These are phyloP conservation scores for Chroicocephalus ridibundus DNA, from an alignment of 2,113 vertebrate species.

Conservation along the genomic window DNA sequence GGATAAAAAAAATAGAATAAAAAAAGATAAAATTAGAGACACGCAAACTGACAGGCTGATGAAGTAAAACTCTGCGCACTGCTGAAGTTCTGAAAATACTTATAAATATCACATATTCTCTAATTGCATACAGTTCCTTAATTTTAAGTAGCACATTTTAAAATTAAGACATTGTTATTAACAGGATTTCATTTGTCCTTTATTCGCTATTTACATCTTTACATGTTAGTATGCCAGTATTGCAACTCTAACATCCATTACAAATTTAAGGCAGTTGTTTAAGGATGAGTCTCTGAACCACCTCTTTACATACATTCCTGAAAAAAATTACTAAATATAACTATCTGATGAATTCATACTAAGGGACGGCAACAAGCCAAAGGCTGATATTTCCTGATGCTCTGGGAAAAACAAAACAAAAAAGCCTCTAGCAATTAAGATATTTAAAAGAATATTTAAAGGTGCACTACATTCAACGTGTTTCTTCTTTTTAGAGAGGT, in stretches of 20 bases:
- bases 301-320: not conserved
- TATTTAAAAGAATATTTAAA: not conserved
- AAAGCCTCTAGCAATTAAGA: not conserved
- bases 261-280: not conserved
- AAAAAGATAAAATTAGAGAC: conserved; percentile 6
- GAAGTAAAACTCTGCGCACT: not conserved
- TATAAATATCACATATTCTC: not conserved
- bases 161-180: not conserved
- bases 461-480: not conserved
- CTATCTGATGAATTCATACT: not conserved
- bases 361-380: not conserved
- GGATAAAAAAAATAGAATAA: not conserved
- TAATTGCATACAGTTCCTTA: not conserved
- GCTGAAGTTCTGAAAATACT: not conserved
- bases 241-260: not conserved
- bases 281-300: not conserved
- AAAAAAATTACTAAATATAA: not conserved
- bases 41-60: not conserved
- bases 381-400: not conserved
- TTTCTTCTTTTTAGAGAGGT: not conserved
- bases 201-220: not conserved
- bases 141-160: not conserved
- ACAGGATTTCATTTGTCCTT: not conserved
- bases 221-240: not conserved
- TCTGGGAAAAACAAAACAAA: not conserved